Evolutionary conservation across 2,113 vertebrate genomes (phyloP).

Genomic region (Platysteira castanea): DNA sequence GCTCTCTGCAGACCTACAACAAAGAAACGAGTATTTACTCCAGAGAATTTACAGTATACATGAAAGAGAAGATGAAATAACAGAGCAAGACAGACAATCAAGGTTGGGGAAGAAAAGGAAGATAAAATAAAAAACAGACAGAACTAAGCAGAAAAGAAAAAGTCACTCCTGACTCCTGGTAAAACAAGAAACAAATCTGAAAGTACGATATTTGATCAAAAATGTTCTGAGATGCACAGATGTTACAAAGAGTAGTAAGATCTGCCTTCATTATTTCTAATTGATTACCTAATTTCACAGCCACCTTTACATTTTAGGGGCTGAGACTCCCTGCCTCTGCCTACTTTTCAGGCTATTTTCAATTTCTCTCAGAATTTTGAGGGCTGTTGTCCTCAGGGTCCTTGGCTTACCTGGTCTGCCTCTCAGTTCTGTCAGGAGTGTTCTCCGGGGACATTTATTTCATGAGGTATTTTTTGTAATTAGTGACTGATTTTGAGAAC

Average conservation of each 20-base stretch:
- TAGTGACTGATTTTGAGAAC: neutral
- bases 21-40: constrained; percentile 1
- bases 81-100: neutral
- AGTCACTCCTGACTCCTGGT: neutral
- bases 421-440: neutral
- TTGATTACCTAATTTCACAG: neutral
- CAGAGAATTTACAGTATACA: constrained; percentile 10
- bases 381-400: neutral
- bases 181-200: neutral
- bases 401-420: neutral
- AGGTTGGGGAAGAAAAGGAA: neutral
- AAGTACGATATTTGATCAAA: neutral
- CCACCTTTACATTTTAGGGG: neutral
- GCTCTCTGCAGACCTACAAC: neutral
- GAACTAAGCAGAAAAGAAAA: neutral
- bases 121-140: neutral
- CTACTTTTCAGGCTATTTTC: neutral
- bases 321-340: fast-evolving
- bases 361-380: neutral
- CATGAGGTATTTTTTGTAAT: neutral
- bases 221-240: neutral
- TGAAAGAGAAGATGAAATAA: constrained; percentile 24
- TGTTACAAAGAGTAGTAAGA: neutral
- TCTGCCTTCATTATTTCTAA: neutral
- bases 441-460: neutral